Evolutionary conservation across 1,140 invertebrate genomes (phyloP).

Genomic region (Drosophila biarmipes): DNA sequence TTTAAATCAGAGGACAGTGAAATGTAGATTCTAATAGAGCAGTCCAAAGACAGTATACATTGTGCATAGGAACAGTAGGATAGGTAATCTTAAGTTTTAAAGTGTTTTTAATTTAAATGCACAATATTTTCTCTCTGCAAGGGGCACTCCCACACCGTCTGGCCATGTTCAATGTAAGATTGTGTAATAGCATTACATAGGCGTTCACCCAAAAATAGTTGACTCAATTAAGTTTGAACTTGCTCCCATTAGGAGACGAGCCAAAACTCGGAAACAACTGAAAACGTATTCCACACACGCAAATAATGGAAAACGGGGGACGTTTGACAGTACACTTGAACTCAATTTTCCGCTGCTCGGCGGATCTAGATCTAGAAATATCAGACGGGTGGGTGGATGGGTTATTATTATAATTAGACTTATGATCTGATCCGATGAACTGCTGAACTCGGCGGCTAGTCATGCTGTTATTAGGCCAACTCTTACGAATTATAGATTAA

Average conservation of each 20-base stretch:
- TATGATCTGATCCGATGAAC: constrained; percentile 21
- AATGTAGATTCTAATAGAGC: too few relatives aligned
- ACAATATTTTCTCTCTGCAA: neutral
- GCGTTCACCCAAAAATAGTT: constrained; percentile 53
- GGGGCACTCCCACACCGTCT: constrained; percentile 3
- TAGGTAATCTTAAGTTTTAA: neutral
- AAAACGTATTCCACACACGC: constrained; percentile 47
- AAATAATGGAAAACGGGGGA: constrained; percentile 15
- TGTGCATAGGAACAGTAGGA: too few relatives aligned
- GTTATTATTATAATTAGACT: constrained; percentile 22
- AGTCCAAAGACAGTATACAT: too few relatives aligned
- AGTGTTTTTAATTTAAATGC: too few relatives aligned
- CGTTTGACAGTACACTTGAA: constrained; percentile 61
- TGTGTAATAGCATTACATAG: constrained; percentile 45
- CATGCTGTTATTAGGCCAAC: constrained; percentile 5
- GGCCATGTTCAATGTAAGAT: constrained; percentile 42
- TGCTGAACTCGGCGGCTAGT: constrained; percentile 17
- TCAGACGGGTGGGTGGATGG: constrained; percentile 15
- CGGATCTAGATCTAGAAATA: constrained; percentile 4
- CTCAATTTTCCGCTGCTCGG: constrained; percentile 44
- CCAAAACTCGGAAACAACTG: constrained; percentile 40
- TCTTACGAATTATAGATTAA: constrained; percentile 3
- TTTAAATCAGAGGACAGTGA: too few relatives aligned
- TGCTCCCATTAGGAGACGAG: constrained; percentile 47
- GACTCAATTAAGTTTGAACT: constrained; percentile 75